Percentiles rank a stretch among this genome's conserved stretches.
These are phyloP conservation scores for Macaria notata DNA, from an alignment of 2,888 invertebrate species.

Conservation along the genomic window DNA sequence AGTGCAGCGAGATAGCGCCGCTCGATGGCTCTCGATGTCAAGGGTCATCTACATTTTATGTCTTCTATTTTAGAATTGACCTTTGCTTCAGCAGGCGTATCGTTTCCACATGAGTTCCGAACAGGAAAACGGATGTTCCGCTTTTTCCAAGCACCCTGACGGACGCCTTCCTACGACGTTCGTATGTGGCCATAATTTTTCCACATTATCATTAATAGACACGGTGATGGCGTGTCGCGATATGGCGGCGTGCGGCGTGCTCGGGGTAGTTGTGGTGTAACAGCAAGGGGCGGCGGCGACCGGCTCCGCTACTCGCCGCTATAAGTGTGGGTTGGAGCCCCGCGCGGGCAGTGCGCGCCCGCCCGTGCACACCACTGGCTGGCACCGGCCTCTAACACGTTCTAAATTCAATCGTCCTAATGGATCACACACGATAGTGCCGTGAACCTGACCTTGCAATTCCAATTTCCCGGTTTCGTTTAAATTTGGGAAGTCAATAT, in stretches of 20 bases:
- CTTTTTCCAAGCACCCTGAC: conserved; percentile 35
- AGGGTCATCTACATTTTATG: conserved; percentile 33
- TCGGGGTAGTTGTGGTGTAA: conserved; percentile 67
- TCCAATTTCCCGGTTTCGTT: conserved; percentile 36
- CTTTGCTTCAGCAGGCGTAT: conserved; percentile 38
- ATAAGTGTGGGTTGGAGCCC: conserved; percentile 64
- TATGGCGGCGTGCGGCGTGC: conserved; percentile 44
- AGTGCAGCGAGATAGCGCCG: conserved; percentile 12
- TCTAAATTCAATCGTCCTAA: conserved; percentile 45
- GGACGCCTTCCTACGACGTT: conserved; percentile 36
- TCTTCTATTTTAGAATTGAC: conserved; percentile 41
- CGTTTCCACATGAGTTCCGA: conserved; percentile 29
- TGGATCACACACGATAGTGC: conserved; percentile 61
- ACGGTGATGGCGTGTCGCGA: conserved; percentile 51
- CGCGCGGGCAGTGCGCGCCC: conserved; percentile 74
- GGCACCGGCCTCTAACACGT: conserved; percentile 54
- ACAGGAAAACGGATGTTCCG: conserved; percentile 30
- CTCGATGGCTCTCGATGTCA: conserved; percentile 32
- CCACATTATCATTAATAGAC: conserved; percentile 55
- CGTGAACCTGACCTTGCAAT: conserved; percentile 60
- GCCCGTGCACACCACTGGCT: conserved; percentile 72
- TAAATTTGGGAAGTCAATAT: conserved; percentile 47
- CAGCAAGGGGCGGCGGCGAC: conserved; percentile 56
- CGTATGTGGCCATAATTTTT: conserved; percentile 41
- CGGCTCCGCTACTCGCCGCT: conserved; percentile 57